These are phyloP conservation scores for Vulpes lagopus DNA, from an alignment of 2,113 vertebrate genomes.

Conservation along the genomic window DNA sequence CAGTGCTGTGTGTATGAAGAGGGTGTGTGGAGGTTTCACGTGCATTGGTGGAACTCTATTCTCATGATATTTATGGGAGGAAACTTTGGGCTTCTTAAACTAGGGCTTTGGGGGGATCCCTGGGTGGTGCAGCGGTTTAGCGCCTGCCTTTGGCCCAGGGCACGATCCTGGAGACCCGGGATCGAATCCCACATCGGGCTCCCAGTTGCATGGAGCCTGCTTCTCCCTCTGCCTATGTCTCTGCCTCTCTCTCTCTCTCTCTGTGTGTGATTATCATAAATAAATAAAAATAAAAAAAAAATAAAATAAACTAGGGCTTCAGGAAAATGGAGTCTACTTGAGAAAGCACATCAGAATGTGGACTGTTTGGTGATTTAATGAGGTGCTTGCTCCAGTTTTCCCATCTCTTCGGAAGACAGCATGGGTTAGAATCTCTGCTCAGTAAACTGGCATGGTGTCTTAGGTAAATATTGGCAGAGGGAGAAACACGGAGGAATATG, in stretches of 20 bases:
- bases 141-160: too few species aligned
- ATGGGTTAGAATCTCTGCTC: constrained; percentile 1
- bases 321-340: not conserved
- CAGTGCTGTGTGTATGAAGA: not conserved
- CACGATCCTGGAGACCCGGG: too few species aligned
- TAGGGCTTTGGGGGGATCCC: not conserved
- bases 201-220: too few species aligned
- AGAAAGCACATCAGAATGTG: not conserved
- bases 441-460: not conserved
- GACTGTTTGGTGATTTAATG: not conserved
- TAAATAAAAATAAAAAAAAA: too few species aligned
- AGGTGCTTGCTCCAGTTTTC: not conserved
- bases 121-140: too few species aligned
- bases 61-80: not conserved
- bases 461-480: constrained; percentile 53
- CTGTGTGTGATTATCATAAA: too few species aligned
- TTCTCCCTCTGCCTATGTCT: too few species aligned
- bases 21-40: not conserved
- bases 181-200: too few species aligned
- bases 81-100: not conserved
- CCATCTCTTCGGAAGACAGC: constrained; percentile 1
- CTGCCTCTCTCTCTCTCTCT: too few species aligned
- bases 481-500: constrained; percentile 24
- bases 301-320: not conserved
- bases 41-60: not conserved